Evolutionary conservation across 2,888 invertebrate genomes (phyloP).

Genomic region (Nemurella pictetii): DNA sequence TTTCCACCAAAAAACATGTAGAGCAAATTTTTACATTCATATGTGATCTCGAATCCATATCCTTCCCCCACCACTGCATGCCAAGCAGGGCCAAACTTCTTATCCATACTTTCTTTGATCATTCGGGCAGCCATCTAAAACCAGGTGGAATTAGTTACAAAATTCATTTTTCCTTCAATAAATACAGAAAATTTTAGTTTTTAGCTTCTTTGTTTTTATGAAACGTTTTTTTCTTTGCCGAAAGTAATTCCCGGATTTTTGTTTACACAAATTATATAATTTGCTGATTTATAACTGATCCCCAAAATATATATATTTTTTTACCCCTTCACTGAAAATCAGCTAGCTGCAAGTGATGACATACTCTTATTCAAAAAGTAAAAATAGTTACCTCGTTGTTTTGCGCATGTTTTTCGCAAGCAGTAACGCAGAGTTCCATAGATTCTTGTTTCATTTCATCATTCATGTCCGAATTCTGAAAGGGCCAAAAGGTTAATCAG

Average conservation of each 20-base stretch:
- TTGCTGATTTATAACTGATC: too few species aligned
- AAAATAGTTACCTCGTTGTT: constrained; percentile 73
- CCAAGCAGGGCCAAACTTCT: constrained; percentile 93
- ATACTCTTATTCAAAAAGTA: too few species aligned
- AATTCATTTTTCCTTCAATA: too few species aligned
- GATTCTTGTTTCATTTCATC: constrained; percentile 91
- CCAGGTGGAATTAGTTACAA: neutral
- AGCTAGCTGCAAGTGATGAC: too few species aligned
- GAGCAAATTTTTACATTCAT: constrained; percentile 83
- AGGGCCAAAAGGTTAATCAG: constrained; percentile 43
- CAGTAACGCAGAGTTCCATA: constrained; percentile 87
- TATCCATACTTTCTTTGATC: constrained; percentile 95
- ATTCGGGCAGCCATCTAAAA: constrained; percentile 83
- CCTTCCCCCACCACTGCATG: constrained; percentile 96
- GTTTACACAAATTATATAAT: too few species aligned
- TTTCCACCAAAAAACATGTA: constrained; percentile 93
- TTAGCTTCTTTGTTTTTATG: too few species aligned
- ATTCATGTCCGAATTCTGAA: constrained; percentile 87
- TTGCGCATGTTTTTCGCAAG: constrained; percentile 85
- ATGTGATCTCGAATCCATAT: constrained; percentile 90
- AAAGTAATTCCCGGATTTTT: too few species aligned
- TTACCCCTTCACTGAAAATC: too few species aligned
- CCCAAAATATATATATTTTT: too few species aligned
- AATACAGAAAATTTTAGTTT: too few species aligned
- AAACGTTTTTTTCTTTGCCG: too few species aligned